Evolutionary conservation across 2,113 vertebrate genomes (phyloP), one percentile per base, ranked within the genome.

Genomic region (Leucoraja erinaceus): DNA sequence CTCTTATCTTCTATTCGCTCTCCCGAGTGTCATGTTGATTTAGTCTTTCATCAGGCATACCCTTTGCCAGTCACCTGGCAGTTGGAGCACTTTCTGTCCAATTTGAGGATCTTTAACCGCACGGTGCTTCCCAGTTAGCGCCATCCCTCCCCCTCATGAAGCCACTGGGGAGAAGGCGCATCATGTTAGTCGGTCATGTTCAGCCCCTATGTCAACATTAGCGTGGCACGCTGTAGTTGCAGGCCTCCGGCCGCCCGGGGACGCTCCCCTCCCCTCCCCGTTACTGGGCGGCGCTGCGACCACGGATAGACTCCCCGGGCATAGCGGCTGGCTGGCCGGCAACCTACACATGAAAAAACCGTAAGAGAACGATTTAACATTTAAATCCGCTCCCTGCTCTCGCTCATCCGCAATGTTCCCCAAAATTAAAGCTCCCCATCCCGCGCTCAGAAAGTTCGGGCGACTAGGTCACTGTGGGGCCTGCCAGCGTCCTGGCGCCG

Each of bases 341-440:
- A 88, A 88, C n/a, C 59, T 18, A 11, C 59, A 28, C 25, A n/a
- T n/a, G 59, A 31, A 31, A 47, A 88, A 88, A 88, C 83, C 83
- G 83, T 88, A 88, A 88, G 83, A 63, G 63, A 88, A 59, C 2
- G 7, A 88, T 88, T 88, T 88, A 12, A 5, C 61, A 63, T 88
- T 63, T 66, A 63, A 88, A 88, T 63, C 83, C 59, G 25, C 56
- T 86, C 59, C 81, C 56, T 86, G 59, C 28, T 86, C 56, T 88
- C 59, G 83, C 12, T 88, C 83, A 63, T 31, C 11, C 56, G 59
- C 59, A 28, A 86, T 14, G 61, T 22, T 61, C n/a, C 54, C 25
- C 5, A 28, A 61, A 56, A 59, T 59, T 56, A 59, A 86, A 86
- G 81, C 25, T 8, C 28, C 54, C 47, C 79, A 22, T 25, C 54